Conservation (phyloP, 2,797 vertebrate genomes). For the Echeneis naucrates region DNA sequence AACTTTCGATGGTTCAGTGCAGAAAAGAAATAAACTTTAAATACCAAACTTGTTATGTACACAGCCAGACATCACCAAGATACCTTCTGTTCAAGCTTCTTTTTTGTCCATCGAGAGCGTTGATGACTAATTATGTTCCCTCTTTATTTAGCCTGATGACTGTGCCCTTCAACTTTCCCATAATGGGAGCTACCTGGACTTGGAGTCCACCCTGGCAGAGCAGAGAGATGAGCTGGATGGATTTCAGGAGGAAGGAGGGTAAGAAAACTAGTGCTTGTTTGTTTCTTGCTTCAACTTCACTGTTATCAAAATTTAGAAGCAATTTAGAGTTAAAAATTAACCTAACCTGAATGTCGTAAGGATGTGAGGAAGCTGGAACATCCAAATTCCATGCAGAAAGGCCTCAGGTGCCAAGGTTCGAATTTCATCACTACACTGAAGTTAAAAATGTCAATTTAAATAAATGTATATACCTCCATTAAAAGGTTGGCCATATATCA, state of each 20-base stretch:
- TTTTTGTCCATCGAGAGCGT: not conserved
- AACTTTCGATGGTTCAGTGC: slow-evolving; percentile 17
- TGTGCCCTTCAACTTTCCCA: slow-evolving; percentile 96
- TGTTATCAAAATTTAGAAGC: slow-evolving; percentile 22
- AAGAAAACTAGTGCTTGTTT: slow-evolving; percentile 75
- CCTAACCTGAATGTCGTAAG: no score
- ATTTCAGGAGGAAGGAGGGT: slow-evolving; percentile 97
- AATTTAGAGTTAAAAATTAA: no score
- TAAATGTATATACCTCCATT: slow-evolving; percentile 18
- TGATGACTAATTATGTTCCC: slow-evolving; percentile 33
- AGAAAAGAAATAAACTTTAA: slow-evolving; percentile 23
- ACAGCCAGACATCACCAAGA: not conserved
- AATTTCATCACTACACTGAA: slow-evolving; percentile 11
- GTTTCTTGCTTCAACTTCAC: slow-evolving; percentile 8
- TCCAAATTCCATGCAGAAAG: not conserved
- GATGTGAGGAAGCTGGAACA: not conserved
- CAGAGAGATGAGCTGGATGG: slow-evolving; percentile 95
- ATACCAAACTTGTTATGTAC: not conserved
- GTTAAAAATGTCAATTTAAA: slow-evolving; percentile 26
- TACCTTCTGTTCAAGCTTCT: not conserved
- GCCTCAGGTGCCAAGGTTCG: not conserved
- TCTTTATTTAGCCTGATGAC: slow-evolving; percentile 90
- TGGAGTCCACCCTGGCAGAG: slow-evolving; percentile 97
- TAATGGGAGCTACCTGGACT: slow-evolving; percentile 96
- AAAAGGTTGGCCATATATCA: slow-evolving; percentile 49